Evolutionary conservation across 1,140 invertebrate species (phyloP).

Genomic region (Schlechtendalia chinensis): DNA sequence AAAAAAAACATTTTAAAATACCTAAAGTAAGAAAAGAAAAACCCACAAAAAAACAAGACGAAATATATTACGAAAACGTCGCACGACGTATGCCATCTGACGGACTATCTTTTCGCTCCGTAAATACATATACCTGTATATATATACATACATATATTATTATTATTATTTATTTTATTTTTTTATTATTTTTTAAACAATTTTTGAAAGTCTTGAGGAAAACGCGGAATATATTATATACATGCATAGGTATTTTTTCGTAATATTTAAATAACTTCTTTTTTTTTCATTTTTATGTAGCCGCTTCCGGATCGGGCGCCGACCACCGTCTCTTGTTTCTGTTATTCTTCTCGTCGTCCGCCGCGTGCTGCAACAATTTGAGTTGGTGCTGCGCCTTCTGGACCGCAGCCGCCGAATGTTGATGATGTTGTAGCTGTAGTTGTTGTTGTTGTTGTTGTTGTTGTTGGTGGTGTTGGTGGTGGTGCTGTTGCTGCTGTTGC

Average conservation of each 20-base stretch:
- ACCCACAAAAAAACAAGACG: not conserved
- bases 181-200: no score
- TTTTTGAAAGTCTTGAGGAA: no score
- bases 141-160: not conserved
- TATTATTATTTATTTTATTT: no score
- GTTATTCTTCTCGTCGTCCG: slow-evolving; percentile 53
- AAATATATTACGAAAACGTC: not conserved
- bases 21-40: not conserved
- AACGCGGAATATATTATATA: not conserved
- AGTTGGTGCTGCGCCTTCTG: slow-evolving; percentile 15
- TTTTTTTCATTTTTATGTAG: not conserved
- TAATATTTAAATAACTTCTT: not conserved
- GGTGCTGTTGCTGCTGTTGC: slow-evolving; percentile 54
- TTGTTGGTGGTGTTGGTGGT: slow-evolving; percentile 53
- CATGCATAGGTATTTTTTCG: not conserved
- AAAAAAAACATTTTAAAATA: no score
- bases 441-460: slow-evolving; percentile 50
- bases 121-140: not conserved
- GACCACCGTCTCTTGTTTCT: slow-evolving; percentile 66
- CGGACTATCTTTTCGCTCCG: slow-evolving; percentile 4
- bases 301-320: slow-evolving; percentile 60
- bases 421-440: slow-evolving; percentile 50
- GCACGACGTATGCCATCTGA: not conserved
- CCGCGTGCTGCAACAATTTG: not conserved
- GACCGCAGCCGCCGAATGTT: slow-evolving; percentile 3